Conservation (phyloP, 2,797 vertebrate genomes). For the Cottoperca gobio region DNA sequence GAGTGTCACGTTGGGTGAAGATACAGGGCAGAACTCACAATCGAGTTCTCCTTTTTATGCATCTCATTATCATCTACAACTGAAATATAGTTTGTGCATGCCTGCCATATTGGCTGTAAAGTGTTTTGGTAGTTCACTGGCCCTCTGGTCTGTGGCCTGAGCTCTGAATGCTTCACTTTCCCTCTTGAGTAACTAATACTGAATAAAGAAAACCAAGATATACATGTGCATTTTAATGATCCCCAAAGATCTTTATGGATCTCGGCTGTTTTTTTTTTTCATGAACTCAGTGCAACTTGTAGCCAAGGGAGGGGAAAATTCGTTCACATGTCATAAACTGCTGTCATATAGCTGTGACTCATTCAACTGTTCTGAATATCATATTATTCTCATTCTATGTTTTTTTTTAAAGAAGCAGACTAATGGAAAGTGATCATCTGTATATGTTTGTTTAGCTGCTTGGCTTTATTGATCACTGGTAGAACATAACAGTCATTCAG, state of each 20-base stretch:
- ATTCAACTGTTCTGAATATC: constrained; percentile 15
- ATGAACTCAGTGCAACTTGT: constrained; percentile 39
- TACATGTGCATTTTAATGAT: constrained; percentile 51
- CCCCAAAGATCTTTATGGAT: constrained; percentile 41
- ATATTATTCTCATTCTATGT: constrained; percentile 12
- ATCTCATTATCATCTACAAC: constrained; percentile 12
- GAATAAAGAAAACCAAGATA: constrained; percentile 26
- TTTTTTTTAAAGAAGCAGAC: constrained; percentile 16
- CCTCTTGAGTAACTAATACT: background rate
- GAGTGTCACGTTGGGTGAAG: constrained; percentile 6
- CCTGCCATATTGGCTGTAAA: background rate
- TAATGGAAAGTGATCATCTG: constrained; percentile 26
- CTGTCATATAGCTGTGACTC: constrained; percentile 41
- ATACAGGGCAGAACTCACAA: constrained; percentile 17
- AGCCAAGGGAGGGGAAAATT: constrained; percentile 43
- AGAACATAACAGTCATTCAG: background rate
- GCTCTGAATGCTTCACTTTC: constrained; percentile 15
- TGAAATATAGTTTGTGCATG: constrained; percentile 2
- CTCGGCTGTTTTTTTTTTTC: constrained; percentile 58
- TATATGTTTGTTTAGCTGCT: background rate
- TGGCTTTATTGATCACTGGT: background rate
- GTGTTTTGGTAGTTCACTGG: constrained; percentile 9
- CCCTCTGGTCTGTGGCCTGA: constrained; percentile 20
- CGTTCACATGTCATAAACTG: constrained; percentile 38
- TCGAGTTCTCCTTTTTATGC: constrained; percentile 23